Evolutionary conservation across 2,113 vertebrate genomes (phyloP).

Genomic region (Sander vitreus): DNA sequence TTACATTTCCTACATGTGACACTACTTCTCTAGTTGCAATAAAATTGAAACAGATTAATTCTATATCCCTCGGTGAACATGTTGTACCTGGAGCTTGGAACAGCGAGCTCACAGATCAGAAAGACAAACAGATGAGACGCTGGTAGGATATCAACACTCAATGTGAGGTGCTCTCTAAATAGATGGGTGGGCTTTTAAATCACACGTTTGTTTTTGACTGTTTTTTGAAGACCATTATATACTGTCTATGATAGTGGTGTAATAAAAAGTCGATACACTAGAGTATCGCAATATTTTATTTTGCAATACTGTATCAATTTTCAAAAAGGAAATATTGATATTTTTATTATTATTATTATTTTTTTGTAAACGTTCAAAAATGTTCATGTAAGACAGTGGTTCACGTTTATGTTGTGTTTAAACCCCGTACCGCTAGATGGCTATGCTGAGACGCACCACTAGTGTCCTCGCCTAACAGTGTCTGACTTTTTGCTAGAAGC

Average conservation of each 20-base stretch:
- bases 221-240: background rate
- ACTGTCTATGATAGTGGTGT: background rate
- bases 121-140: conserved; percentile 25
- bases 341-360: too few relatives aligned
- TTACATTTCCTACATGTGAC: conserved; percentile 17
- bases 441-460: too few relatives aligned
- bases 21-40: background rate
- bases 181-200: background rate
- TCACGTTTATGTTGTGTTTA: too few relatives aligned
- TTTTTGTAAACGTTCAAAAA: too few relatives aligned
- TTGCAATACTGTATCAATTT: too few relatives aligned
- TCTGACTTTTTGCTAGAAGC: too few relatives aligned
- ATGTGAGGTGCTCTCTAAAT: background rate
- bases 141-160: background rate
- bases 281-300: too few relatives aligned
- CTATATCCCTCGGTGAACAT: conserved; percentile 9
- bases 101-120: conserved; percentile 21
- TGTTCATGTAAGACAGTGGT: too few relatives aligned
- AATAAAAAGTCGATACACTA: too few relatives aligned
- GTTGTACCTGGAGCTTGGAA: conserved; percentile 28
- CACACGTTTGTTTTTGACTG: background rate
- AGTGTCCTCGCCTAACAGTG: too few relatives aligned
- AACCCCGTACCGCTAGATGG: too few relatives aligned
- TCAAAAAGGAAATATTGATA: too few relatives aligned
- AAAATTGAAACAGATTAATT: conserved; percentile 16